Evolutionary conservation across 2,888 invertebrate species (phyloP), one percentile per base, ranked within the genome.

Genomic region (Torymus tubicola): DNA sequence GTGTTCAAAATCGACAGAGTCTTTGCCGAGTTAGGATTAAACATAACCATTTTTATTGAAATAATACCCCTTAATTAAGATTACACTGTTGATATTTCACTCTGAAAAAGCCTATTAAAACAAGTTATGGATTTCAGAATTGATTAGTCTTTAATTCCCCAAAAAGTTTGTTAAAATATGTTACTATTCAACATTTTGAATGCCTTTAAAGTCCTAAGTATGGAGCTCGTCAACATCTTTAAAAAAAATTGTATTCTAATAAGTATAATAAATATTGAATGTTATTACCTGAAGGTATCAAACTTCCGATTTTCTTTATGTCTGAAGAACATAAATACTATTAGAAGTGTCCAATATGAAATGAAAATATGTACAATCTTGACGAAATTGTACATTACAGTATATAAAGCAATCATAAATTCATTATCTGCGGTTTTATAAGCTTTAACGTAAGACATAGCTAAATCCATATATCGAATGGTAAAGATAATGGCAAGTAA

Each of bases 271-370:
- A 18, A 18, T n/a, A 2, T 64, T 42, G n/a, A 12, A n/a, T 21
- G 0, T 61, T 42, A 76, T 61, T 55, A 76, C 76, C 69, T 76
- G 52, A 68, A 76, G 2, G 63, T 31, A 13, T 76, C 76, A n/a
- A 55, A 57, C 24, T 69, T 68, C 13, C 61, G 24, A 21, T 55
- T 16, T 18, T 69, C 55, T 11, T 16, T 24, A 21, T 31, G 52
- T 21, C 31, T 21, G 24, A 76, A 69, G 16, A 69, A 50, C 24
- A 61, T 2, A n/a, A 53, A 69, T 16, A 69, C 21, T 18, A 65
- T 53, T 10, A 76, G n/a, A 14, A 76, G 58, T 2, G 55, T 76
- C 52, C 53, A 69, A 31, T 60, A 76, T 5, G 50, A 14, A 18
- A 69, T 14, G n/a, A 67, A 5, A n/a, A 69, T 65, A 14, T 69